Conservation (phyloP, 92 coral and sea anemone genomes). For the Heteractis magnifica region DNA sequence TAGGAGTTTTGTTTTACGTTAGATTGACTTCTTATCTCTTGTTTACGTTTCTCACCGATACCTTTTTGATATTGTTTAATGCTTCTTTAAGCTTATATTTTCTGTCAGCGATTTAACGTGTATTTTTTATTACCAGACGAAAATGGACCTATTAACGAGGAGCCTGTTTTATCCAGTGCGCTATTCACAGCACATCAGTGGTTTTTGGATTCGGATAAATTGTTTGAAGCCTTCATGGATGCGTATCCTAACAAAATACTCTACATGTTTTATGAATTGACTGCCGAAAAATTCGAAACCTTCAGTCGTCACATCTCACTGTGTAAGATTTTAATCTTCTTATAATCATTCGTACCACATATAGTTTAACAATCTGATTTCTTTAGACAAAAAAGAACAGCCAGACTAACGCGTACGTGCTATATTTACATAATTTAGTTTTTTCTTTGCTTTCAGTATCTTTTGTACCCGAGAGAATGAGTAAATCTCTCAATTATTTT, state of each 20-base stretch:
- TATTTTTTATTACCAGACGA: conserved; percentile 55
- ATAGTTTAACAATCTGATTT: neutral
- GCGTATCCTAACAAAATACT: conserved; percentile 67
- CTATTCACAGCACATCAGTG: conserved; percentile 87
- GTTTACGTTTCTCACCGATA: conserved; percentile 7
- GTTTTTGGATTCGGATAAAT: conserved; percentile 83
- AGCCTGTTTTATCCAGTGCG: conserved; percentile 75
- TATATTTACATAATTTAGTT: neutral
- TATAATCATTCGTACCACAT: neutral
- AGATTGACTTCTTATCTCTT: neutral
- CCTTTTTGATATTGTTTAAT: neutral
- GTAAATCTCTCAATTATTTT: too few species aligned
- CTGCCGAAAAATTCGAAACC: neutral
- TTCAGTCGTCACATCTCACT: neutral
- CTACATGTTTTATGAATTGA: conserved; percentile 2
- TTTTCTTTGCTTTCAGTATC: neutral
- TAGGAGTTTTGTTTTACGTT: neutral
- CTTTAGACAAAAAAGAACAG: neutral
- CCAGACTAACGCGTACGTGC: neutral
- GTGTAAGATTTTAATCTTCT: conserved; percentile 6
- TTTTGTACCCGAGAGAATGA: too few species aligned
- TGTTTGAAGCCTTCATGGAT: conserved; percentile 70
- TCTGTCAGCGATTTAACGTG: neutral
- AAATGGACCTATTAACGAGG: conserved; percentile 60
- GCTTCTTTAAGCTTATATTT: neutral